These are phyloP conservation scores for Melanostoma mellinum DNA, from an alignment of 2,888 invertebrate species.

Conservation along the genomic window DNA sequence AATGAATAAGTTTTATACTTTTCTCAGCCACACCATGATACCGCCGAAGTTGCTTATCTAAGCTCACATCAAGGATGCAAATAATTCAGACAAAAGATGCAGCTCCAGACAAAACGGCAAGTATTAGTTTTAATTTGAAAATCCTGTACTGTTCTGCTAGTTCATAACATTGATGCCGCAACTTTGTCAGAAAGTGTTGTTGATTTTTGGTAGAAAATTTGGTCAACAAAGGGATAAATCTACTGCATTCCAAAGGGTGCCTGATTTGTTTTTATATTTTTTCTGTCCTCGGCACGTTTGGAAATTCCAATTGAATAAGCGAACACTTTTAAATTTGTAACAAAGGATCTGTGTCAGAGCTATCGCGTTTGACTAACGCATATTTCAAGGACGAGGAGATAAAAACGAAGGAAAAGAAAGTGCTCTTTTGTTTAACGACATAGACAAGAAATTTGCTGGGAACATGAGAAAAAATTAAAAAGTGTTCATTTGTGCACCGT, in stretches of 20 bases:
- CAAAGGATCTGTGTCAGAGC: slow-evolving; percentile 23
- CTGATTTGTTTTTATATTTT: slow-evolving; percentile 13
- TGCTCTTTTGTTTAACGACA: too few relatives aligned
- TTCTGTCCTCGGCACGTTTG: background rate
- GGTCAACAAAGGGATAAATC: slow-evolving; percentile 17
- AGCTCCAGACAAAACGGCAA: background rate
- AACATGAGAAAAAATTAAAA: too few relatives aligned
- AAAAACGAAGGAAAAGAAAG: too few relatives aligned
- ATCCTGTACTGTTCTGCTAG: background rate
- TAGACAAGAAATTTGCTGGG: too few relatives aligned
- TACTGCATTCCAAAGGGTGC: slow-evolving; percentile 16
- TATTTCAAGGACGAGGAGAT: too few relatives aligned
- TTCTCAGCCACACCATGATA: background rate
- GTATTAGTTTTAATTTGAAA: slow-evolving; percentile 30
- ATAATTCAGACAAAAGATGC: slow-evolving; percentile 51
- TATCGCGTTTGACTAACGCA: too few relatives aligned
- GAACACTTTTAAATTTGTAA: slow-evolving; percentile 29
- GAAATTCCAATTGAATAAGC: slow-evolving; percentile 32
- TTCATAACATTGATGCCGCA: background rate
- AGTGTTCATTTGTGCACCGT: too few relatives aligned
- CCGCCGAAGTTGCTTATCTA: slow-evolving; percentile 1
- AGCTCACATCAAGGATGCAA: slow-evolving; percentile 52
- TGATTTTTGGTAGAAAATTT: background rate
- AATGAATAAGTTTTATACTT: slow-evolving; percentile 24
- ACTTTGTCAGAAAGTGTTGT: too few relatives aligned